A percentile compares a stretch with the other conserved stretches of the same genome.
Evolutionary conservation across 2,113 vertebrate species (phyloP).

Genomic region (Mystacornis crossleyi): DNA sequence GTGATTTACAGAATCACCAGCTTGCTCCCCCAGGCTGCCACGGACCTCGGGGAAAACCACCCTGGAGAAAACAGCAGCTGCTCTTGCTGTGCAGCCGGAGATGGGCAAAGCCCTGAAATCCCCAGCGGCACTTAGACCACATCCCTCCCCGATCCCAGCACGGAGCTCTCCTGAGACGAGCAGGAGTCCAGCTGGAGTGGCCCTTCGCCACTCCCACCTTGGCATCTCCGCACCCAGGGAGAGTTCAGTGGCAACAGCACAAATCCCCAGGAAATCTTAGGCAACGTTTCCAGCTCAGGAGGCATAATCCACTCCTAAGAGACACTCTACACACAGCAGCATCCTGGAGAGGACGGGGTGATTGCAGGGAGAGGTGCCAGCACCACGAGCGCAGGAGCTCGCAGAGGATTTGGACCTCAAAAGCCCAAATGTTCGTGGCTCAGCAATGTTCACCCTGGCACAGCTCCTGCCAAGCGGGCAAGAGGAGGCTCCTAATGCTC

Average conservation of each 20-base stretch:
- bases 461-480: background rate
- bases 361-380: conserved; percentile 13
- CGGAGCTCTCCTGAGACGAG: background rate
- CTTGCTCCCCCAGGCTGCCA: background rate
- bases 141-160: background rate
- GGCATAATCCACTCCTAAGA: background rate
- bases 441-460: conserved; percentile 1
- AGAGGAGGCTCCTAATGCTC: conserved; percentile 3
- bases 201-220: background rate
- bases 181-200: background rate
- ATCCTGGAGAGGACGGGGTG: background rate
- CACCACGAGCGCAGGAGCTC: background rate
- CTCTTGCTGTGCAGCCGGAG: background rate
- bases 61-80: background rate
- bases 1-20: background rate
- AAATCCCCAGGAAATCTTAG: background rate
- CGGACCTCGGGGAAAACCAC: background rate
- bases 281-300: background rate
- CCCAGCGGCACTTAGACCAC: background rate
- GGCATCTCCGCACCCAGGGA: background rate
- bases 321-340: background rate
- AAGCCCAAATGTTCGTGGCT: background rate
- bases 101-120: background rate
- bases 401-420: background rate
- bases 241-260: background rate